Base-by-base conservation (phyloP, 2,888 invertebrate genomes). In the Latrodectus elegans region DNA sequence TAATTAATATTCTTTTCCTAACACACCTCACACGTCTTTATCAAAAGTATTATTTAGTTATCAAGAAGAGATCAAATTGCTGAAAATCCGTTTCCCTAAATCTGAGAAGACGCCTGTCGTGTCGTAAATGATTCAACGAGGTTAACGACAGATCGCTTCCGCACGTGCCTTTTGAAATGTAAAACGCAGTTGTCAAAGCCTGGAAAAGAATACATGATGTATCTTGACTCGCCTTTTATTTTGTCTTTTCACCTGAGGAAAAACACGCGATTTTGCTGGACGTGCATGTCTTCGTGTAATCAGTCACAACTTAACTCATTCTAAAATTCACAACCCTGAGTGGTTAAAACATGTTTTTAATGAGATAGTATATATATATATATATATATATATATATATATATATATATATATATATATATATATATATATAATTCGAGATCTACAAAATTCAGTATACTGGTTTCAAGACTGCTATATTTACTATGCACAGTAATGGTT, bases 151-250 rank as follows among this genome's bases (percentile, higher is more conserved):
- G 74, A 75, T 70, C 70, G 70, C 17, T 75, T 75, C 74, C 55
- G 26, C 75, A 60, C 68, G 53, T 68, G 64, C 64, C 60, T 67
- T 52, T 67, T 52, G 4, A 79, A 75, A 73, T 53, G 74, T 14
- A 60, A 75, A 82, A 60, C 55, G 55, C 14, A 22, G 53, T 10
- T 52, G 78, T 70, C 76, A 76, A 51, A 22, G 60, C 52, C 12
- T 14, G 49, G 55, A 65, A 55, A 73, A 38, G 72, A 14, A 73
- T 60, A 64, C 64, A 64, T 65, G 53, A 81, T 74, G 22, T 65
- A 26, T 67, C 72, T 81, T 74, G 75, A 82, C 75, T 75, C 68
- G 75, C 49, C 74, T 70, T 82, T 82, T 82, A 75, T 82, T 75
- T 75, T 75, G 82, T 67, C 67, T 53, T 52, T 81, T 64, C 22